Evolutionary conservation across 2,113 vertebrate genomes (phyloP).

Genomic region (Copsychus sechellarum): DNA sequence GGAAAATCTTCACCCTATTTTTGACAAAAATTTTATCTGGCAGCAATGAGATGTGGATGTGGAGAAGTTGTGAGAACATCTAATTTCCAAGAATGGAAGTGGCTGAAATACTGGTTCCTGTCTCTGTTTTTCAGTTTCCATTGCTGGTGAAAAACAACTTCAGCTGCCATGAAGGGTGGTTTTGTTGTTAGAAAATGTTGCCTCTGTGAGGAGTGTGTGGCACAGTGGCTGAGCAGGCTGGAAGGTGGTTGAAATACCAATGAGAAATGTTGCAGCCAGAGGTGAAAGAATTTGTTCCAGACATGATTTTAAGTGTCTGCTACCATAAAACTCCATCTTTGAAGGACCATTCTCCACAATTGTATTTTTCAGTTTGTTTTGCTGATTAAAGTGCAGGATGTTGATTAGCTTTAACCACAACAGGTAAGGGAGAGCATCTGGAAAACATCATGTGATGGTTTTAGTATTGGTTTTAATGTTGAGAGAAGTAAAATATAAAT

Average conservation of each 20-base stretch:
- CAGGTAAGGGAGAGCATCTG: neutral
- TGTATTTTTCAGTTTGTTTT: neutral
- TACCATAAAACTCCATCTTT: neutral
- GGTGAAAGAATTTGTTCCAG: neutral
- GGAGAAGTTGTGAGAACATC: neutral
- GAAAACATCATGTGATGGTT: neutral
- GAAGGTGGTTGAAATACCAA: neutral
- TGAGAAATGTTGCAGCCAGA: neutral
- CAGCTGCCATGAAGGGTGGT: neutral
- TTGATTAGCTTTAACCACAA: neutral
- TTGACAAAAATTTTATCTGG: neutral
- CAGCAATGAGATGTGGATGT: neutral
- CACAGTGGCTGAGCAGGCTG: neutral
- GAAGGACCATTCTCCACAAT: neutral
- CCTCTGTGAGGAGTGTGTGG: neutral
- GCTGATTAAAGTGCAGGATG: neutral
- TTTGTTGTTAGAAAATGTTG: conserved; percentile 38
- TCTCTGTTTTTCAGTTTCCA: conserved; percentile 1
- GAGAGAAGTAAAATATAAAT: neutral
- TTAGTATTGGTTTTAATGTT: neutral
- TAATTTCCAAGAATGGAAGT: conserved; percentile 28
- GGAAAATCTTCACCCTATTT: neutral
- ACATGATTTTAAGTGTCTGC: neutral
- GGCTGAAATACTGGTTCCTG: neutral
- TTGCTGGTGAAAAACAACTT: neutral